Evolutionary conservation across 2,797 vertebrate species (phyloP), one percentile per base, ranked within the genome.

Genomic region (Australoheros facetus): DNA sequence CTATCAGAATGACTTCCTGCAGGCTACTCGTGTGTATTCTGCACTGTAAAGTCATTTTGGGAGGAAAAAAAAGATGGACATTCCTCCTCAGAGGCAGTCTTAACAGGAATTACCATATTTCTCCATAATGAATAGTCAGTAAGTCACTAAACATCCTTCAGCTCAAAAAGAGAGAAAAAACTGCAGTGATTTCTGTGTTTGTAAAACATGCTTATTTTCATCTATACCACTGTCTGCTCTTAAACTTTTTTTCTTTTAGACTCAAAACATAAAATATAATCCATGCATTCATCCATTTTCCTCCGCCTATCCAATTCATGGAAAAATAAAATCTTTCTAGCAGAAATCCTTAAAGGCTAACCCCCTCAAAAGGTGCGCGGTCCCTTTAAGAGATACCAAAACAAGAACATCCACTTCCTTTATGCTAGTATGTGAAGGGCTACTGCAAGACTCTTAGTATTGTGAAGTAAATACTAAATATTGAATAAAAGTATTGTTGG

Each of bases 361-460:
- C 5, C 12, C 5, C 4, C 13, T 21, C 45, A 78, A 79, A 56
- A 28, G 19, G 34, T 75, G 75, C 54, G 58, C 85, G 79, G 90
- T 30, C 78, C 82, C 93, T 94, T 95, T 95, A 94, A 94, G 87
- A 91, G 37, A 80, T 9, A 1, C 17, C 77, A 59, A 58, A 85
- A 84, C 79, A 79, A 48, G 19, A 1, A 1, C 1, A 1, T 42
- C 3, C 14, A 89, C 77, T 91, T 92, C 88, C 91, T 59, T 88
- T 54, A 14, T 78, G 69, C n/a, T 79, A 83, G 32, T 14, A 5
- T 8, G 12, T 5, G 4, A 1, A 2, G 45, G 14, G 32, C n/a
- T 10, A 3, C 45, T 2, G 2, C 4, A 32, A 16, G 0, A 70
- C 0, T 26, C 1, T 7, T 16, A 23, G 39, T 28, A 48, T 51